A percentile compares a stretch with the other conserved stretches of the same genome.
phyloP scores from a whole-genome alignment of 1,140 invertebrate species.

The Plodia interpunctella region DNA sequence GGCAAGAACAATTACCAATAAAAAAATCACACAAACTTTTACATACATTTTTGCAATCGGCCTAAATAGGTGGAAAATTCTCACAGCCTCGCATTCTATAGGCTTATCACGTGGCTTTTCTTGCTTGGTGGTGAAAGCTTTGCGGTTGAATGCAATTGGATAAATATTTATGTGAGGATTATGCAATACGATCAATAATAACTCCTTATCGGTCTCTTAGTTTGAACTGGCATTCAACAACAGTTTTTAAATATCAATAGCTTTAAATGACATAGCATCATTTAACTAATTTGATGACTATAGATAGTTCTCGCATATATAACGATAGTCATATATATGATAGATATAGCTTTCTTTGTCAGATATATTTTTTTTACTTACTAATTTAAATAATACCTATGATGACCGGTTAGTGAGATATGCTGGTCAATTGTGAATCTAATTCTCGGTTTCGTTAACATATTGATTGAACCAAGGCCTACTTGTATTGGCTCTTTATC shows the following conservation, averaged over 20 bases:
- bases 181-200: slow-evolving; percentile 44
- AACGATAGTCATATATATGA: no score
- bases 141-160: slow-evolving; percentile 52
- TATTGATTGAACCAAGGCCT: neutral
- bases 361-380: no score
- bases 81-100: slow-evolving; percentile 24
- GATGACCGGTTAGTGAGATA: no score
- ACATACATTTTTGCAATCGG: slow-evolving; percentile 17
- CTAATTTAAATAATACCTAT: no score
- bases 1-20: slow-evolving; percentile 21
- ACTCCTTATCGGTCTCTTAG: slow-evolving; percentile 5
- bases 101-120: slow-evolving; percentile 43
- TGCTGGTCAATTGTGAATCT: neutral
- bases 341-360: no score
- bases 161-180: slow-evolving; percentile 60
- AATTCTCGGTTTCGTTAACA: neutral
- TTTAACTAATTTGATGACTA: no score
- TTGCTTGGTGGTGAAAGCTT: slow-evolving; percentile 56
- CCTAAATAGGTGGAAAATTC: slow-evolving; percentile 18
- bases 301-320: no score
- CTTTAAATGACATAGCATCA: neutral
- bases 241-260: neutral
- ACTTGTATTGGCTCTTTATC: neutral
- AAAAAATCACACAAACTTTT: slow-evolving; percentile 8
- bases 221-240: neutral